Percentiles rank a stretch among this genome's conserved stretches.
Conservation (phyloP, 2,797 vertebrate genomes). For the Coilia nasus region DNA sequence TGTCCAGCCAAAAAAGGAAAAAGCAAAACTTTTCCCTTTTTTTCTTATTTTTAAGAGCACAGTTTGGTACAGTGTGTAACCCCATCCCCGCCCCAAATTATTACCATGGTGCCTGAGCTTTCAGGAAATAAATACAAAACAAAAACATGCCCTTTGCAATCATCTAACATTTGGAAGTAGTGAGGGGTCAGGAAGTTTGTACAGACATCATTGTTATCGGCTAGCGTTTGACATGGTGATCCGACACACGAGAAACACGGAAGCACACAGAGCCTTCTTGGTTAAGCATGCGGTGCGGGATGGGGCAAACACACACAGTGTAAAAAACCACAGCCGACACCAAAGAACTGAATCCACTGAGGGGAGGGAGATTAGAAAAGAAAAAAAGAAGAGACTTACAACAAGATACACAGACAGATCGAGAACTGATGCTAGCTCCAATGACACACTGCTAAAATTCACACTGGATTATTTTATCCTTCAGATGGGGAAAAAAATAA, state of each 20-base stretch:
- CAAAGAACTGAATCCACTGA: constrained; percentile 46
- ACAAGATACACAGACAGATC: constrained; percentile 49
- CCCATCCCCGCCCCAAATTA: constrained; percentile 54
- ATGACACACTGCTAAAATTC: constrained; percentile 57
- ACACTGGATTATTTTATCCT: constrained; percentile 49
- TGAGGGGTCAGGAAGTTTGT: background rate
- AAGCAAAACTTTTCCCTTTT: constrained; percentile 87
- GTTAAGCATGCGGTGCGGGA: constrained; percentile 46
- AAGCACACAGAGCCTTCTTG: constrained; percentile 27
- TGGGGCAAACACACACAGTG: constrained; percentile 63
- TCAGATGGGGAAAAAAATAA: background rate
- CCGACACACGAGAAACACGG: constrained; percentile 35
- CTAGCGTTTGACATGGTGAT: constrained; percentile 31
- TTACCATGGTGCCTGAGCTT: constrained; percentile 58
- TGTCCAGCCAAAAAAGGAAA: constrained; percentile 61
- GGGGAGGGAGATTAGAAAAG: constrained; percentile 32
- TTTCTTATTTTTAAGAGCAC: constrained; percentile 90
- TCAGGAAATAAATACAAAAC: constrained; percentile 74
- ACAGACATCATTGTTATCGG: background rate
- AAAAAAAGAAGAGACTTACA: too few relatives aligned
- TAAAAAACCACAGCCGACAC: constrained; percentile 64
- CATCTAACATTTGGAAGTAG: constrained; percentile 31
- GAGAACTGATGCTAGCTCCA: constrained; percentile 47
- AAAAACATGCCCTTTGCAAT: background rate
- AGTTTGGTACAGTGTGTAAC: constrained; percentile 82